Base-by-base conservation (phyloP, 1,140 invertebrate genomes). In the Pachypsylla venusta region DNA sequence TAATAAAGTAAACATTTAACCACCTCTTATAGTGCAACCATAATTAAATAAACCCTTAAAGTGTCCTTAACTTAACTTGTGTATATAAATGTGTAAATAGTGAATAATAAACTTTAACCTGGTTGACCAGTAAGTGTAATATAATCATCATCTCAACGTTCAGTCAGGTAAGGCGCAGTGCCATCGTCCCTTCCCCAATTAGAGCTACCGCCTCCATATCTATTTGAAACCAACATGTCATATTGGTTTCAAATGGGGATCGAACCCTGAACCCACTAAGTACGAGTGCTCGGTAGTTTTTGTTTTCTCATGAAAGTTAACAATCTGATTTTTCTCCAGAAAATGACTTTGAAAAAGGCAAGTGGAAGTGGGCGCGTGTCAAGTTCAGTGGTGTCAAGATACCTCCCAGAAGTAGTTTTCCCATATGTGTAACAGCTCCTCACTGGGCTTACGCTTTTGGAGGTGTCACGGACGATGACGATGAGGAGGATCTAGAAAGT, bases 401-500 rank as follows among this genome's bases (percentile, higher is more conserved):
- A 3, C 77, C 79, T 14, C 77, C 83, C 1, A 72, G 88, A 13
- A 86, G 84, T 67, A 83, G 87, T 60, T 76, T 83, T 64, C 42
- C 42, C 7, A 42, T 62, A 42, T 72, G 79, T 25, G 68, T 73
- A 28, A 67, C 74, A 62, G 71, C 78, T 61, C 72, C 74, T 20
- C 79, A 79, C 61, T 75, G 77, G 53, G 85, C 82, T 1, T 83
- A 84, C 57, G 72, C 84, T 10, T 87, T 87, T 76, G 84, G 88
- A 30, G 88, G 88, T 4, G 87, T 91, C 25, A 80, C 82, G 77
- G 79, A 76, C 65, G 78, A 86, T 55, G 82, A 90, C 66, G 80
- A 84, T 57, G 85, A 89, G 59, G 90, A 94, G 70, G 78, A 85
- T 61, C 69, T 94, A 0, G 71, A 76, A 30, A 85, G 89, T 1